Base-by-base conservation (phyloP, 2,797 vertebrate species). In the Rhadinocentrus ornatus region DNA sequence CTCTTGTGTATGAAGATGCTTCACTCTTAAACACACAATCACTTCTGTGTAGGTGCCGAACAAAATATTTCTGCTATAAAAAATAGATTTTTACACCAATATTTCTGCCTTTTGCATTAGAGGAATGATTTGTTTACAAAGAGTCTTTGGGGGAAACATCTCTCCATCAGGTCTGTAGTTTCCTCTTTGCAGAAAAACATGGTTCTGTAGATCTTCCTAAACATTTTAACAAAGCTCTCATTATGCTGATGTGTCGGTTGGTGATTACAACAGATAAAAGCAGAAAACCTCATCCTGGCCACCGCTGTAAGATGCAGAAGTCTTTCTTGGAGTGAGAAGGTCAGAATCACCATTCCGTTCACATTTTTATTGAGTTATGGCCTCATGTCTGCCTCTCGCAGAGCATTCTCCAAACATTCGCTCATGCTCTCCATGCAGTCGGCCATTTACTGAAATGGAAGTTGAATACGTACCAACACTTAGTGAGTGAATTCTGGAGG, bases 341-440 rank as follows among this genome's bases (percentile, higher is more conserved):
- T 54, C 86, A 83, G 29, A n/a, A 24, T 52, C 22, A 4, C 3
- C 37, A 57, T 29, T 44, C 53, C 46, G 61, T 68, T 73, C 39
- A 22, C 16, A 37, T 44, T 81, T 86, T 87, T 63, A 84, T 83
- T 72, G 75, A 72, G 77, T 66, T 73, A 82, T 78, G 78, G 78
- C 75, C 83, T 91, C 76, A 71, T 15, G 78, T 87, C 88, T 84
- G 68, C 75, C 41, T 84, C 84, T 79, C n/a, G 73, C 64, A 70
- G 64, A 56, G 62, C 86, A 83, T 92, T 92, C 85, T 81, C 84
- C 44, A 37, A 80, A 73, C 69, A 67, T 88, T 81, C 0, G 34
- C 71, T 92, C 81, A 90, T 84, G 82, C 68, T 83, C 84, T 73
- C 76, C 76, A 54, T 24, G 24, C 76, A 54, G 54, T 71, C 22